Percentiles rank a stretch among this genome's conserved stretches.
Evolutionary conservation across 92 coral and sea anemone species (phyloP).

Genomic region (Anthopleura xanthogrammica): DNA sequence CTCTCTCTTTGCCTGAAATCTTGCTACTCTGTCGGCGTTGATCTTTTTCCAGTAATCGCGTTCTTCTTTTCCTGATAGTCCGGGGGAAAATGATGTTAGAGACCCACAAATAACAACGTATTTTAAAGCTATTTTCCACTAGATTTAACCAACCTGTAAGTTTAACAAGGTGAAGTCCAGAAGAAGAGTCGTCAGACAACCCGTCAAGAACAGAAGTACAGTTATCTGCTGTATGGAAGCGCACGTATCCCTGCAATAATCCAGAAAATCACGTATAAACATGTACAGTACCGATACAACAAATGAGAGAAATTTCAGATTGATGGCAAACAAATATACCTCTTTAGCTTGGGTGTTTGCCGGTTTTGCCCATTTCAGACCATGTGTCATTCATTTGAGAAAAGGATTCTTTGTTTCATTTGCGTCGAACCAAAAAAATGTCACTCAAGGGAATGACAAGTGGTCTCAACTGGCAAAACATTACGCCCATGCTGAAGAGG

Average conservation of each 20-base stretch:
- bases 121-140: background rate
- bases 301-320: no score
- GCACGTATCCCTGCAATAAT: slow-evolving; percentile 75
- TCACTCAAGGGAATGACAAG: no score
- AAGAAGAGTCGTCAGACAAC: slow-evolving; percentile 31
- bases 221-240: slow-evolving; percentile 78
- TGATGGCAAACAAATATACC: no score
- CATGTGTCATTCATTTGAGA: no score
- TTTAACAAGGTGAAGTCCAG: slow-evolving; percentile 34
- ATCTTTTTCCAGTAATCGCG: slow-evolving; percentile 85
- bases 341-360: no score
- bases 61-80: slow-evolving; percentile 65
- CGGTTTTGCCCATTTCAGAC: no score
- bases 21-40: slow-evolving; percentile 77
- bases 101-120: background rate
- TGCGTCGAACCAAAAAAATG: no score
- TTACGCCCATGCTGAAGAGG: no score
- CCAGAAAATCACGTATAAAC: slow-evolving; percentile 18
- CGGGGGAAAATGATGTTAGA: background rate
- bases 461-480: no score
- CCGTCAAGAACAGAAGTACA: slow-evolving; percentile 62
- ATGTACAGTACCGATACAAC: no score
- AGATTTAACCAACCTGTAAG: slow-evolving; percentile 35
- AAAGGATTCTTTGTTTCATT: no score
- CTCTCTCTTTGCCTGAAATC: slow-evolving; percentile 76